These are phyloP conservation scores for Cecropterus lyciades DNA, from an alignment of 1,140 invertebrate species.

Conservation along the genomic window DNA sequence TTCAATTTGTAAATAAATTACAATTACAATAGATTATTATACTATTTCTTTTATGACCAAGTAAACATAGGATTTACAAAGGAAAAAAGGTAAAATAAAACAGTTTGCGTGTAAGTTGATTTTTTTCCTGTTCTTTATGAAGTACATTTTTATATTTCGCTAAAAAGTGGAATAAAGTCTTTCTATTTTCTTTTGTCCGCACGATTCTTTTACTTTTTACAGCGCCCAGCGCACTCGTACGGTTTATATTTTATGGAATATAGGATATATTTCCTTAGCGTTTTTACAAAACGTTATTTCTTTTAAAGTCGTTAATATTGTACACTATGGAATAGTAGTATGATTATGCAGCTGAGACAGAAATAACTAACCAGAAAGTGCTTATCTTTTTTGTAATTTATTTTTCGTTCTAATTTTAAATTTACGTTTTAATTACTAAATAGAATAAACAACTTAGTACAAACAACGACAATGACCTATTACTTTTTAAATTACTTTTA, in stretches of 20 bases:
- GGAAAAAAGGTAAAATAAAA: no score
- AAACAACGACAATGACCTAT: no score
- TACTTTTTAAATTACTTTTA: no score
- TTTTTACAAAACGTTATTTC: neutral
- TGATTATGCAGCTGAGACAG: neutral
- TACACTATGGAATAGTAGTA: neutral
- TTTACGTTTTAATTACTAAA: no score
- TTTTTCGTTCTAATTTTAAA: no score
- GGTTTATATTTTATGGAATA: neutral
- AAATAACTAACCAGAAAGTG: neutral
- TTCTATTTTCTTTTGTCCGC: neutral
- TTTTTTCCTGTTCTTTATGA: neutral
- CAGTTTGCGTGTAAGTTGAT: neutral
- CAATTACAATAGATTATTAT: no score
- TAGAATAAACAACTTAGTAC: no score
- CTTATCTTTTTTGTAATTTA: no score
- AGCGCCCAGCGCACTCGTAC: neutral
- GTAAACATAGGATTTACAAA: no score
- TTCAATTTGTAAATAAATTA: no score
- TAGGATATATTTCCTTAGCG: neutral
- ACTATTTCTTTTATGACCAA: no score
- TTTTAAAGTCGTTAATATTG: neutral
- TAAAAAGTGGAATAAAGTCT: neutral
- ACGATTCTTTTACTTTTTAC: constrained; percentile 2
- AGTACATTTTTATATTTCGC: constrained; percentile 15